A percentile compares a stretch with the other conserved stretches of the same genome.
These are phyloP conservation scores for Cataglyphis rosenhaueri DNA, from an alignment of 2,888 invertebrate genomes.

Conservation along the genomic window DNA sequence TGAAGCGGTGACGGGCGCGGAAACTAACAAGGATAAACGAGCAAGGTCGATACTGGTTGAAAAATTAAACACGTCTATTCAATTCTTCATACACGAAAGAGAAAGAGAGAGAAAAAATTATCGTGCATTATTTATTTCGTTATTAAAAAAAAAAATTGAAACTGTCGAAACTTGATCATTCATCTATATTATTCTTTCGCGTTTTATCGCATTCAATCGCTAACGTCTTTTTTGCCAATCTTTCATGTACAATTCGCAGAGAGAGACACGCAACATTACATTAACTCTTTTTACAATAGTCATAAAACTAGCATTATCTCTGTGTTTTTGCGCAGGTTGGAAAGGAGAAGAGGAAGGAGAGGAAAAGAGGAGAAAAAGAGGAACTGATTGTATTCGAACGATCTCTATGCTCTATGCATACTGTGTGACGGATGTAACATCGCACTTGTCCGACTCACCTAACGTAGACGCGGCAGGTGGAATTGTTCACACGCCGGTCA, in stretches of 20 bases:
- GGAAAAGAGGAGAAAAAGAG: background rate
- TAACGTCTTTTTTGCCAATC: background rate
- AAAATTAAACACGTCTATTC: slow-evolving; percentile 11
- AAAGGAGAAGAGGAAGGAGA: no score
- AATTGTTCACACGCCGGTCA: slow-evolving; percentile 97
- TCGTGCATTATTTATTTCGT: background rate
- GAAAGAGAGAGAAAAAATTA: background rate
- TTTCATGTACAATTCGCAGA: background rate
- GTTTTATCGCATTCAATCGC: background rate
- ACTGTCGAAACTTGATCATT: background rate
- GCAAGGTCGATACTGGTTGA: slow-evolving; percentile 16
- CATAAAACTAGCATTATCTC: slow-evolving; percentile 18
- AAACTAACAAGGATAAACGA: slow-evolving; percentile 22
- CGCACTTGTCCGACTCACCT: slow-evolving; percentile 88
- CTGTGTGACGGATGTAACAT: slow-evolving; percentile 2
- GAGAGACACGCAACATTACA: background rate
- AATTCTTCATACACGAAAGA: background rate
- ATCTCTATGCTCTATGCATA: background rate
- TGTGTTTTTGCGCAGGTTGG: background rate
- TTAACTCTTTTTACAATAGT: slow-evolving; percentile 12
- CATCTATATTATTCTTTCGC: background rate
- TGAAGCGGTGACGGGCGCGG: slow-evolving; percentile 1
- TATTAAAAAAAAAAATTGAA: background rate
- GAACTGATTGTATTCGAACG: background rate
- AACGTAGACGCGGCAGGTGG: slow-evolving; percentile 95